Evolutionary conservation across 1,140 invertebrate genomes (phyloP).

Genomic region (Drosophila bifasciata): DNA sequence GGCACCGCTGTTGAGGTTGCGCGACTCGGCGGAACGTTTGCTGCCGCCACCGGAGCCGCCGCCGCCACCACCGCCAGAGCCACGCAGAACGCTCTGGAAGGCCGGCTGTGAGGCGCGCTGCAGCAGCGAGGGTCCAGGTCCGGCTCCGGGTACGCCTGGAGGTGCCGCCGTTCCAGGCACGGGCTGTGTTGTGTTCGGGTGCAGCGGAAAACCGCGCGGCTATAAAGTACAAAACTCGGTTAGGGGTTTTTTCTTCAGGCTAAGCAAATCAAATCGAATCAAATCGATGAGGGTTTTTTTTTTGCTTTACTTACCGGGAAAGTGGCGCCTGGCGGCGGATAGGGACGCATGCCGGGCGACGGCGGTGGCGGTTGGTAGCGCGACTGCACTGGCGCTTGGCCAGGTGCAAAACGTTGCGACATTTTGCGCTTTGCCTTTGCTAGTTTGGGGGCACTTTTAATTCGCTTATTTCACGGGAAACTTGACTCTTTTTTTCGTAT

Average conservation of each 20-base stretch:
- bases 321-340: slow-evolving; percentile 67
- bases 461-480: not conserved
- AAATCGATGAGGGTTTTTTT: slow-evolving; percentile 10
- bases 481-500: slow-evolving; percentile 12
- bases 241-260: too few species aligned
- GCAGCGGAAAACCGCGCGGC: slow-evolving; percentile 79
- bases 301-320: slow-evolving; percentile 70
- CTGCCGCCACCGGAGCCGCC: slow-evolving; percentile 68
- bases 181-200: slow-evolving; percentile 71
- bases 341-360: slow-evolving; percentile 78
- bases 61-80: slow-evolving; percentile 50
- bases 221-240: slow-evolving; percentile 12
- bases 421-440: slow-evolving; percentile 44
- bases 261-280: slow-evolving; percentile 2
- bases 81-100: slow-evolving; percentile 66
- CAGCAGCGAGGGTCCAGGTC: slow-evolving; percentile 51
- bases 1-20: slow-evolving; percentile 60
- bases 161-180: slow-evolving; percentile 51
- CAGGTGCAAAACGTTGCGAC: slow-evolving; percentile 82
- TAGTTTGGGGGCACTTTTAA: too few species aligned
- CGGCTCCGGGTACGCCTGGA: slow-evolving; percentile 34
- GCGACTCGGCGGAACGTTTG: slow-evolving; percentile 73
- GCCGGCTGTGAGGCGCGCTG: slow-evolving; percentile 67
- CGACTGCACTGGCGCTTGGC: slow-evolving; percentile 78
- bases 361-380: slow-evolving; percentile 79